Evolutionary conservation across 2,888 invertebrate species (phyloP).

Genomic region (Schizaphis graminum): DNA sequence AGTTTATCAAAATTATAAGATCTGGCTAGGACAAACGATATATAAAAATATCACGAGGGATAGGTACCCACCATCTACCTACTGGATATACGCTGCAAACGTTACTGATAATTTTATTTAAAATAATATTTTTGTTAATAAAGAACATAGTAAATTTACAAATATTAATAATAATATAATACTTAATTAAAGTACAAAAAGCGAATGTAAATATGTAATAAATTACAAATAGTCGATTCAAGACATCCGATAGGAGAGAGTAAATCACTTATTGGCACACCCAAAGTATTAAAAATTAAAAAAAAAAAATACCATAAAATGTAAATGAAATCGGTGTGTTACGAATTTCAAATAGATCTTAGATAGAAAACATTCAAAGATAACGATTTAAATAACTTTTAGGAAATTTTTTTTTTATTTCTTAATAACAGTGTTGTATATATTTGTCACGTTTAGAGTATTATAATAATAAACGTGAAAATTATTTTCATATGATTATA

Average conservation of each 20-base stretch:
- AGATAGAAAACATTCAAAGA: background rate
- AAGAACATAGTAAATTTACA: no score
- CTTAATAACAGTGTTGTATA: background rate
- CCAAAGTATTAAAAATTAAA: background rate
- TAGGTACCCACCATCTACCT: background rate
- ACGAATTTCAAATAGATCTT: background rate
- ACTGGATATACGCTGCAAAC: background rate
- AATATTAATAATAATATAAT: background rate
- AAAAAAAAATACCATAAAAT: background rate
- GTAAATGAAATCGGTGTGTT: background rate
- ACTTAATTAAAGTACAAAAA: background rate
- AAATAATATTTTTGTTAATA: background rate
- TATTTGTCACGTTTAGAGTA: background rate
- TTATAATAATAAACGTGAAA: background rate
- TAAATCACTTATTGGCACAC: no score
- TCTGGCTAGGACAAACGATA: background rate
- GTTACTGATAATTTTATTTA: background rate
- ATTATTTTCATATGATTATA: background rate
- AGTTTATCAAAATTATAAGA: conserved; percentile 25
- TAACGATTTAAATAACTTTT: background rate
- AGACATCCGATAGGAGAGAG: background rate
- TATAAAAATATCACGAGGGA: background rate
- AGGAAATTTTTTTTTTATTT: background rate
- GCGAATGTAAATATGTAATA: background rate
- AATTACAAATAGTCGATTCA: background rate